A percentile compares a stretch with the other conserved stretches of the same genome.
phyloP scores from a whole-genome alignment of 2,888 invertebrate species.

The Dynastes tityus region DNA sequence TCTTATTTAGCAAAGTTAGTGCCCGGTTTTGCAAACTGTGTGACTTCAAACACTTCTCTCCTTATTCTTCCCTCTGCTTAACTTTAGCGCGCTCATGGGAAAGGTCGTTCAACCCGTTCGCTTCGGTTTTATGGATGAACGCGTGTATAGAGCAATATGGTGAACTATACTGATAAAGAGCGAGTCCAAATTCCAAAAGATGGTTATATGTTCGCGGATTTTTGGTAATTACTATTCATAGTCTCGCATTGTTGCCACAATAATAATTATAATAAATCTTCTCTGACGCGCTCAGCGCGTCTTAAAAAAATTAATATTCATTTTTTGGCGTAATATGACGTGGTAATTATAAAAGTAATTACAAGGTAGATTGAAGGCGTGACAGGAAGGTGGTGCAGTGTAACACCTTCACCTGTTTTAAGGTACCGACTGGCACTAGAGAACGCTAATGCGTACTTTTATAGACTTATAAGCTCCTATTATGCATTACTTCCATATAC shows the following conservation, averaged over 20 bases:
- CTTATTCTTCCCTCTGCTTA: conserved; percentile 18
- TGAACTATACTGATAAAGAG: neutral
- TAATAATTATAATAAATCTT: conserved; percentile 32
- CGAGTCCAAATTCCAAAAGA: neutral
- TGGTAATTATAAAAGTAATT: conserved; percentile 39
- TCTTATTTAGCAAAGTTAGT: conserved; percentile 61
- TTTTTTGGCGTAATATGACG: conserved; percentile 32
- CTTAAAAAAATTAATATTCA: conserved; percentile 40
- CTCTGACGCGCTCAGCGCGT: neutral
- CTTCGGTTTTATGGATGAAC: conserved; percentile 37
- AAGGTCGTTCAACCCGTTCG: conserved; percentile 46
- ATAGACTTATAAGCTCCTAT: conserved; percentile 4
- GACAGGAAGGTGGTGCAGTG: conserved; percentile 37
- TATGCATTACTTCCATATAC: neutral
- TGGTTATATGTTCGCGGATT: conserved; percentile 13
- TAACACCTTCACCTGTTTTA: conserved; percentile 40
- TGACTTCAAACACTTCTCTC: conserved; percentile 54
- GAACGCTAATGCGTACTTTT: conserved; percentile 13
- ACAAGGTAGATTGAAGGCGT: conserved; percentile 35
- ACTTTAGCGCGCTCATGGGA: conserved; percentile 33
- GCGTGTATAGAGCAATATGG: neutral
- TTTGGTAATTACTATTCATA: conserved; percentile 35
- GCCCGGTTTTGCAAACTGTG: conserved; percentile 60
- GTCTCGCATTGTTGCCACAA: conserved; percentile 20
- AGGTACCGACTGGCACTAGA: conserved; percentile 1